phyloP scores from a whole-genome alignment of 2,113 vertebrate species.

The Butastur rufipennis region DNA sequence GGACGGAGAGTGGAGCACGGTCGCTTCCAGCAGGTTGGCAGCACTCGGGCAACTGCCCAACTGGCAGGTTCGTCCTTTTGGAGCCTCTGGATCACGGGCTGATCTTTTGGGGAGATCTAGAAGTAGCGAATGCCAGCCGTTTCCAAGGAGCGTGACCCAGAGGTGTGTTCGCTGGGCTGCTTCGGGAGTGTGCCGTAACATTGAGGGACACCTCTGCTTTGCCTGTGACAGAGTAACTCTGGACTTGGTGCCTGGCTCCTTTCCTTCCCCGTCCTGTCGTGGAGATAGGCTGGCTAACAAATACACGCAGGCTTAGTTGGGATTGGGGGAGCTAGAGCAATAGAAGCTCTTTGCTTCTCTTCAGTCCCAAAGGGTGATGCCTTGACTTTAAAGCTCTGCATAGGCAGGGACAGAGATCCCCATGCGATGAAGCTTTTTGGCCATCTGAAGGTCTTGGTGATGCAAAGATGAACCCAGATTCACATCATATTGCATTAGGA shows the following conservation, averaged over 20 bases:
- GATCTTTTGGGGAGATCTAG: neutral
- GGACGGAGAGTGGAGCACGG: neutral
- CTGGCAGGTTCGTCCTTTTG: neutral
- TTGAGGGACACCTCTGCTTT: neutral
- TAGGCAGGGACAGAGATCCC: neutral
- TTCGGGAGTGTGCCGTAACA: neutral
- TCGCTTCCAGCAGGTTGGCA: neutral
- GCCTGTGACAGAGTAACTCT: neutral
- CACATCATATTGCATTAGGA: rapidly evolving
- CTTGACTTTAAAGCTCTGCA: neutral
- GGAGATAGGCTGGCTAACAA: neutral
- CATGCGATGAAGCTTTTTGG: neutral
- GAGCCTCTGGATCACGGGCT: neutral
- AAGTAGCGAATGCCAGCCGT: neutral
- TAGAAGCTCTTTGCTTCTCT: neutral
- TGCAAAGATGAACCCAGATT: neutral
- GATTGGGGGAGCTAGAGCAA: rapidly evolving
- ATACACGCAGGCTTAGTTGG: neutral
- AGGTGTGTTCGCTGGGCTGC: neutral
- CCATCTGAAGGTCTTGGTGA: neutral
- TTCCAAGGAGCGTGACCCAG: neutral
- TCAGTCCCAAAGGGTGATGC: neutral
- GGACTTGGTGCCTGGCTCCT: neutral
- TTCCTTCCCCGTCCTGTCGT: neutral
- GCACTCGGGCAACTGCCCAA: rapidly evolving